These are phyloP conservation scores for Acanthosepion lycidas DNA, from an alignment of 2,888 invertebrate genomes.

Conservation along the genomic window DNA sequence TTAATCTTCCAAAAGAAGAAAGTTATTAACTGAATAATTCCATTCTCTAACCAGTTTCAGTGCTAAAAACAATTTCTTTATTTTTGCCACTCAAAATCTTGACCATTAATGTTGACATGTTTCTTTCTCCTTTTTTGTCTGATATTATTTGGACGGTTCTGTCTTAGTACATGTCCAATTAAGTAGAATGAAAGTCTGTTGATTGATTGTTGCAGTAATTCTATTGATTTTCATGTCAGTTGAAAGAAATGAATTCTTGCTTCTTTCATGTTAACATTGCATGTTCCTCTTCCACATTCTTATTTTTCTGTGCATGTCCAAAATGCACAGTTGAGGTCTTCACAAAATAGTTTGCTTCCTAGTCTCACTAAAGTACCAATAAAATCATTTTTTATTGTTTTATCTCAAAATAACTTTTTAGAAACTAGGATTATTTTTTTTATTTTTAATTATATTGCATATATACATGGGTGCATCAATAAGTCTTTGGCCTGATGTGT, in stretches of 20 bases:
- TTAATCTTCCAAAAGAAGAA: too few relatives aligned
- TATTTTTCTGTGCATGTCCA: neutral
- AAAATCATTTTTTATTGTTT: neutral
- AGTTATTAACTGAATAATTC: neutral
- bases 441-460: too few relatives aligned
- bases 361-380: neutral
- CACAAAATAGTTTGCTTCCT: neutral
- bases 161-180: neutral
- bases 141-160: neutral
- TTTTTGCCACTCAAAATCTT: neutral
- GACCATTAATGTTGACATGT: neutral
- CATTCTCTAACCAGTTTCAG: neutral
- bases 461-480: too few relatives aligned
- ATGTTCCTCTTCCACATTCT: neutral
- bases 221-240: neutral
- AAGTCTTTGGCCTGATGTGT: too few relatives aligned
- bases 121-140: neutral
- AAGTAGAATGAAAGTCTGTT: neutral
- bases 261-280: neutral
- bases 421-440: too few relatives aligned
- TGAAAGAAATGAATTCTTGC: neutral
- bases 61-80: constrained; percentile 6
- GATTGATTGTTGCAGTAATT: neutral
- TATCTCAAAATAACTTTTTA: too few relatives aligned
- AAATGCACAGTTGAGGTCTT: neutral